These are phyloP conservation scores for Drosophila limbata DNA, from an alignment of 2,888 invertebrate genomes.

Conservation along the genomic window DNA sequence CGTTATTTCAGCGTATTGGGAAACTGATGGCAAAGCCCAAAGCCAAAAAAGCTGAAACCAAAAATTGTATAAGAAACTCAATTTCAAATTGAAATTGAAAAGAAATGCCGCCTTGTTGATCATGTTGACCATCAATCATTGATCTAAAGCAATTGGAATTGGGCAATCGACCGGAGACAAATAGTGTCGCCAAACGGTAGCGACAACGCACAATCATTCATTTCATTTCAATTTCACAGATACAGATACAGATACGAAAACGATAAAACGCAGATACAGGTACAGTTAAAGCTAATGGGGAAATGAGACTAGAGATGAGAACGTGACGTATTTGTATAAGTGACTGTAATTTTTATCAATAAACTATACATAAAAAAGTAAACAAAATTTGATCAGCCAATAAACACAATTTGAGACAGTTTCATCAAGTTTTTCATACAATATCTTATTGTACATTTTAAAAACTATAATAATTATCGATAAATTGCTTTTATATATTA, in stretches of 20 bases:
- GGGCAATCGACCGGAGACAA: constrained; percentile 50
- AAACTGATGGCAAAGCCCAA: constrained; percentile 29
- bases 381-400: too few relatives aligned
- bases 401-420: too few relatives aligned
- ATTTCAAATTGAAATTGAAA: constrained; percentile 41
- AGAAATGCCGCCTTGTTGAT: constrained; percentile 60
- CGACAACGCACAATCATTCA: constrained; percentile 56
- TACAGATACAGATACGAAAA: constrained; percentile 2
- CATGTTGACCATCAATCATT: constrained; percentile 47
- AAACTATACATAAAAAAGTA: too few relatives aligned
- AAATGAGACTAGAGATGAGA: constrained; percentile 13
- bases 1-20: constrained; percentile 41
- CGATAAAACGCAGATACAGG: constrained; percentile 5
- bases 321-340: not conserved
- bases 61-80: not conserved
- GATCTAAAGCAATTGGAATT: constrained; percentile 55
- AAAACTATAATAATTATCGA: not conserved
- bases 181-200: constrained; percentile 63
- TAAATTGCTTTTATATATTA: not conserved
- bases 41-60: not conserved
- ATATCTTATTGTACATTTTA: too few relatives aligned
- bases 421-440: too few relatives aligned
- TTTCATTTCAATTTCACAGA: constrained; percentile 18
- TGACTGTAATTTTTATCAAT: too few relatives aligned
- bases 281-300: constrained; percentile 1